A percentile compares a stretch with the other conserved stretches of the same genome.
phyloP scores from a whole-genome alignment of 2,113 vertebrate species.

The Mus pahari region DNA sequence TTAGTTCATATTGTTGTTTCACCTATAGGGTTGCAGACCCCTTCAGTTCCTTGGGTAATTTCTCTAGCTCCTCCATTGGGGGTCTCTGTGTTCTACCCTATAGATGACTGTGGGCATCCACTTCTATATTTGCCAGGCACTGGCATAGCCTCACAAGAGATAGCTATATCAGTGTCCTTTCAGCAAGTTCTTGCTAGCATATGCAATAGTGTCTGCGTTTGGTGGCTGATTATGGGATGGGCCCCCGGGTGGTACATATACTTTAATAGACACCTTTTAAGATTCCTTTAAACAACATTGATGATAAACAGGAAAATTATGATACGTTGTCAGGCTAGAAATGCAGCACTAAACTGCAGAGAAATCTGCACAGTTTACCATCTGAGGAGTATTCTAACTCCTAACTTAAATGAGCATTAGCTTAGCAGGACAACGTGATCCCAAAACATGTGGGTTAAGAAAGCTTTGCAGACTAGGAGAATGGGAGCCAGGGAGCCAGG shows the following conservation, averaged over 20 bases:
- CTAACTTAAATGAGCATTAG: slow-evolving; percentile 73
- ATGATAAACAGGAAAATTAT: slow-evolving; percentile 81
- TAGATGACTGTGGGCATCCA: too few species aligned
- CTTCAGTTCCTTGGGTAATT: too few species aligned
- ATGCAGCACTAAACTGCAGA: not conserved
- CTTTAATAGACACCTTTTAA: slow-evolving; percentile 83
- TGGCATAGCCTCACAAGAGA: too few species aligned
- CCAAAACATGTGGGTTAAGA: slow-evolving; percentile 59
- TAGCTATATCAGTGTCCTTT: too few species aligned
- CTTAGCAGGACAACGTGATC: slow-evolving; percentile 43
- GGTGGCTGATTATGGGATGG: too few species aligned
- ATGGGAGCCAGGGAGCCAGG: slow-evolving; percentile 69
- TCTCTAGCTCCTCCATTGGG: too few species aligned
- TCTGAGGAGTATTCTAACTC: slow-evolving; percentile 10
- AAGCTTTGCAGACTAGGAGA: slow-evolving; percentile 60
- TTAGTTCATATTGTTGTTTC: too few species aligned
- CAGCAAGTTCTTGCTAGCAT: too few species aligned
- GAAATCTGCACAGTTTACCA: slow-evolving; percentile 66
- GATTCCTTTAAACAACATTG: slow-evolving; percentile 81
- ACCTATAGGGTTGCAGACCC: too few species aligned
- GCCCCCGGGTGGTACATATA: slow-evolving; percentile 78
- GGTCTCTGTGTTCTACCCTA: too few species aligned
- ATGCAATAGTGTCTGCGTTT: too few species aligned
- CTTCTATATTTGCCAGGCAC: too few species aligned
- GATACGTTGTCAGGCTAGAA: slow-evolving; percentile 71